Evolutionary conservation across 2,113 vertebrate genomes (phyloP).

Genomic region (Brevimyrus niger): DNA sequence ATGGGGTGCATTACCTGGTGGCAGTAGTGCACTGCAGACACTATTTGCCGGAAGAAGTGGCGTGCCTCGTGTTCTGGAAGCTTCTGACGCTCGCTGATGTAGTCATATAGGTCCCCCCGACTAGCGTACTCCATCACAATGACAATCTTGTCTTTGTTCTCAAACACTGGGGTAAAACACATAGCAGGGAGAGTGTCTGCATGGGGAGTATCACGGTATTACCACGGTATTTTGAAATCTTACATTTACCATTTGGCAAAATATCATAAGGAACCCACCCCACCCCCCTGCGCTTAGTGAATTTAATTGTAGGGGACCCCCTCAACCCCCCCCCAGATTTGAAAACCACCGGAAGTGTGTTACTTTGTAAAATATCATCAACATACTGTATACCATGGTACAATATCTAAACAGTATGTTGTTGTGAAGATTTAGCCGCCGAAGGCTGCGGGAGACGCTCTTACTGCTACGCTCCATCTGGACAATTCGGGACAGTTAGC

Average conservation of each 20-base stretch:
- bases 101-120: constrained; percentile 86
- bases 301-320: neutral
- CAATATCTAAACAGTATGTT: neutral
- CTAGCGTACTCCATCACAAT: constrained; percentile 98
- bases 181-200: constrained; percentile 17
- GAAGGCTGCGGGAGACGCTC: neutral
- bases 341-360: neutral
- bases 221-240: neutral
- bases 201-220: neutral
- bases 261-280: neutral
- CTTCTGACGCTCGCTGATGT: constrained; percentile 74
- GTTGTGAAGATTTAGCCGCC: neutral
- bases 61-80: constrained; percentile 75
- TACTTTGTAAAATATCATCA: neutral
- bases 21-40: constrained; percentile 87
- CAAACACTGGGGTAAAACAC: constrained; percentile 72
- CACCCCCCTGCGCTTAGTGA: neutral
- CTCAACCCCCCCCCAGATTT: neutral
- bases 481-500: neutral
- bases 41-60: constrained; percentile 88
- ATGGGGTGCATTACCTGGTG: constrained; percentile 65
- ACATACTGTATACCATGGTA: neutral
- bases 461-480: neutral
- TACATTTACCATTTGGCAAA: neutral
- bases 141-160: constrained; percentile 94